Conservation (phyloP, 2,888 invertebrate genomes). For the Tuberolachnus salignus region DNA sequence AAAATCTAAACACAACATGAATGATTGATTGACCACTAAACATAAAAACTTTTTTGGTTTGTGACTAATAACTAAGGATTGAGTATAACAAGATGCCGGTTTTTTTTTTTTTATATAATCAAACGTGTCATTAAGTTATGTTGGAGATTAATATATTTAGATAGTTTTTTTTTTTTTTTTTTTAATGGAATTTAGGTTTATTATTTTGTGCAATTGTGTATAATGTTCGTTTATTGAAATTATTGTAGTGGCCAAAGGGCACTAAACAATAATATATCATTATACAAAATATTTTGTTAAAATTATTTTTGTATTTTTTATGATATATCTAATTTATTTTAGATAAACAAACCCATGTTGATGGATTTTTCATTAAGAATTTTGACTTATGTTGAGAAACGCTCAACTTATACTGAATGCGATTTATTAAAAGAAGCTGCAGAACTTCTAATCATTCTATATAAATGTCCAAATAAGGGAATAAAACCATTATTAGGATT, state of each 20-base stretch:
- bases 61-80: too few relatives aligned
- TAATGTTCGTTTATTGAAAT: too few relatives aligned
- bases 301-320: too few relatives aligned
- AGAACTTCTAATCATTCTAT: slow-evolving; percentile 47
- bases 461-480: slow-evolving; percentile 25
- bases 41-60: too few relatives aligned
- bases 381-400: slow-evolving; percentile 20
- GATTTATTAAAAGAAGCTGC: slow-evolving; percentile 7
- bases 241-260: too few relatives aligned
- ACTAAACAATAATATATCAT: too few relatives aligned
- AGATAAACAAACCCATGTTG: slow-evolving; percentile 19
- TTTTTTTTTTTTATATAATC: too few relatives aligned
- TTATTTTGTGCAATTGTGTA: background rate
- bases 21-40: too few relatives aligned
- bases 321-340: background rate
- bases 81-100: too few relatives aligned
- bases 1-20: too few relatives aligned
- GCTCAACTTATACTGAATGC: background rate
- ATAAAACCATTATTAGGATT: slow-evolving; percentile 34
- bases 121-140: too few relatives aligned
- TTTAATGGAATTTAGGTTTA: background rate
- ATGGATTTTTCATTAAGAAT: slow-evolving; percentile 32
- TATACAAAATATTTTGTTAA: too few relatives aligned
- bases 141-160: background rate
- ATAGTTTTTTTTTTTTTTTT: background rate